Conservation (phyloP, 2,797 vertebrate genomes). For the Galaxias olidus region DNA sequence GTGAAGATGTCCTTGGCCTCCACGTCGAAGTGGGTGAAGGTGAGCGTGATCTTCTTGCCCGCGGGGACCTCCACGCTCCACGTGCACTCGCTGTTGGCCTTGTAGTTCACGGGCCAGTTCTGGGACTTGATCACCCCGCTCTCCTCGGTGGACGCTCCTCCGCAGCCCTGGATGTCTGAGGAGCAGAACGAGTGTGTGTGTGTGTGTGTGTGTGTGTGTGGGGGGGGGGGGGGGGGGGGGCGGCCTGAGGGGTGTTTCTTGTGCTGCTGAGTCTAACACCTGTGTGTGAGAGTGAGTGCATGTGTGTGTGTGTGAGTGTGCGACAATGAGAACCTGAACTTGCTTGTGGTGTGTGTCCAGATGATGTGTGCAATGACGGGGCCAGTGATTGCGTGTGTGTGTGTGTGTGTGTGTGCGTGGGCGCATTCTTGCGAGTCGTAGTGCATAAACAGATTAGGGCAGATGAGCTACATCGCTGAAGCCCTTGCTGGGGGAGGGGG, state of each 20-base stretch:
- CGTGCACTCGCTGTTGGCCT: constrained; percentile 70
- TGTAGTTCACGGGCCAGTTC: constrained; percentile 78
- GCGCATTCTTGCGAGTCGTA: no score
- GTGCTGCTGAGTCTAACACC: no score
- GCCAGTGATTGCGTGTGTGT: no score
- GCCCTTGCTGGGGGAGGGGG: constrained; percentile 1
- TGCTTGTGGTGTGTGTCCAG: no score
- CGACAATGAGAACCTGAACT: no score
- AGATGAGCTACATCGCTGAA: background rate
- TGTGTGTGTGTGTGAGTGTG: no score
- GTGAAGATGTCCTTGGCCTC: constrained; percentile 59
- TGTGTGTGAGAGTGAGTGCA: no score
- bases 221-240: background rate
- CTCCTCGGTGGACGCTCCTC: constrained; percentile 61
- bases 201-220: background rate
- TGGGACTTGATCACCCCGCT: constrained; percentile 73
- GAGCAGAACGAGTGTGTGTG: background rate
- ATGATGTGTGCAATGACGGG: no score
- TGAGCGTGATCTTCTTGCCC: constrained; percentile 65
- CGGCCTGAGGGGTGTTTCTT: no score
- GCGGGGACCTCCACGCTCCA: constrained; percentile 68
- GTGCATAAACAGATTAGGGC: background rate
- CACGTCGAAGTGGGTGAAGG: constrained; percentile 77
- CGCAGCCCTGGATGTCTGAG: constrained; percentile 77
- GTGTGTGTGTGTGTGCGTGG: no score